phyloP scores from a whole-genome alignment of 2,113 vertebrate species.

The Platichthys stellatus region DNA sequence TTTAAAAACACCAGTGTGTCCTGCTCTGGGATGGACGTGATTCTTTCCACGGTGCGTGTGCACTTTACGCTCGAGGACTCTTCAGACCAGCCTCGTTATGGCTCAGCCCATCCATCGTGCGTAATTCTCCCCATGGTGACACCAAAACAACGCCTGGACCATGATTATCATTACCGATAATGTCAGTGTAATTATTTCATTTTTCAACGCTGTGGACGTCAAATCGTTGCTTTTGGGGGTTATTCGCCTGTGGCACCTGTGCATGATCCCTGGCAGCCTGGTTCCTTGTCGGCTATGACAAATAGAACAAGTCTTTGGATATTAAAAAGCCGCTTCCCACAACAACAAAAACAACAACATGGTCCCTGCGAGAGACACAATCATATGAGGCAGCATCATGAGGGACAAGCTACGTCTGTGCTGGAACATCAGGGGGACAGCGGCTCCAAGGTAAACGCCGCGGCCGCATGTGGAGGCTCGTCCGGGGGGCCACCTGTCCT shows the following conservation, averaged over 20 bases:
- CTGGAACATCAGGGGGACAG: constrained; percentile 17
- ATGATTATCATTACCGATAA: neutral
- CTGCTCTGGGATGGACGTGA: constrained; percentile 19
- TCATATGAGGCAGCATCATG: constrained; percentile 16
- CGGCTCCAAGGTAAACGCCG: constrained; percentile 56
- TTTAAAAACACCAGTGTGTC: constrained; percentile 8
- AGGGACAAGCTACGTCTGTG: constrained; percentile 51
- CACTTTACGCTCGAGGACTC: constrained; percentile 44
- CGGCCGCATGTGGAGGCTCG: constrained; percentile 48
- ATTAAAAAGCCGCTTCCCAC: constrained; percentile 21
- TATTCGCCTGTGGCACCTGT: constrained; percentile 49
- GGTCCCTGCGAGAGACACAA: neutral
- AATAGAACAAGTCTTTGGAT: constrained; percentile 19
- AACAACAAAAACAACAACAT: neutral
- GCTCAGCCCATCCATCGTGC: constrained; percentile 43
- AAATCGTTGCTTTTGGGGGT: neutral
- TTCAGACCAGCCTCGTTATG: constrained; percentile 16
- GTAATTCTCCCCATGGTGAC: constrained; percentile 35
- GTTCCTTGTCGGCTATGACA: constrained; percentile 20
- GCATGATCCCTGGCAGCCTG: neutral
- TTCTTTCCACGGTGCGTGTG: constrained; percentile 29
- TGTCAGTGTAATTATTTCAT: neutral
- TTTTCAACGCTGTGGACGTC: constrained; percentile 8
- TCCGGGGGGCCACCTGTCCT: constrained; percentile 78
- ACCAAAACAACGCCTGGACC: constrained; percentile 31